Evolutionary conservation across 2,797 vertebrate species (phyloP).

Genomic region (Thalassophryne amazonica): DNA sequence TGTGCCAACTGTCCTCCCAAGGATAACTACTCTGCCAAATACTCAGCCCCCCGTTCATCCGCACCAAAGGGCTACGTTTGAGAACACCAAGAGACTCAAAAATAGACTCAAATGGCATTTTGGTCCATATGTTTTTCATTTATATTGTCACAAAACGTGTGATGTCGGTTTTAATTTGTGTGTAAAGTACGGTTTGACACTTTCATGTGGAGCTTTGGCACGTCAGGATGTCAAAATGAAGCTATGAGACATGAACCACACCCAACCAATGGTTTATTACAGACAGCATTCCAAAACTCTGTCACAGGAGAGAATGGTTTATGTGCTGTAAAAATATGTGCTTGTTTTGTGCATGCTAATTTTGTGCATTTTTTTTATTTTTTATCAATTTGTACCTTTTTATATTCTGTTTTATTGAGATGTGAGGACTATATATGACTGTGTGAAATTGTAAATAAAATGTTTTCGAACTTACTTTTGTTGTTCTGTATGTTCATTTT

Average conservation of each 20-base stretch:
- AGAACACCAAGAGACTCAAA: constrained; percentile 31
- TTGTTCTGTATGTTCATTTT: constrained; percentile 1
- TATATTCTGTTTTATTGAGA: constrained; percentile 29
- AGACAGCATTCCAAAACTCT: not conserved
- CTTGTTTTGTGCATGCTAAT: not conserved
- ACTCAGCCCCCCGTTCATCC: constrained; percentile 72
- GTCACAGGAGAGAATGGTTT: not conserved
- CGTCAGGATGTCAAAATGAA: not conserved
- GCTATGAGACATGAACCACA: constrained; percentile 10
- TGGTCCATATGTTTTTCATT: constrained; percentile 1
- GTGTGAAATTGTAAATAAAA: constrained; percentile 62
- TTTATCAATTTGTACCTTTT: constrained; percentile 6
- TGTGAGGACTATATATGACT: constrained; percentile 4
- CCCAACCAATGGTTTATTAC: constrained; percentile 7
- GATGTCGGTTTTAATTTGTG: constrained; percentile 3
- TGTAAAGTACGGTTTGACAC: not conserved
- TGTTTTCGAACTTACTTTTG: constrained; percentile 6
- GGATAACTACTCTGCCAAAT: constrained; percentile 84
- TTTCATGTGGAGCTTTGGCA: not conserved
- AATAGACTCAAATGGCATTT: not conserved
- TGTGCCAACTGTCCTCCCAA: constrained; percentile 88
- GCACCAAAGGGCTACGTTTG: constrained; percentile 85
- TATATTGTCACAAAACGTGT: not conserved
- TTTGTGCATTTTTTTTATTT: not conserved
- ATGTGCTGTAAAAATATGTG: not conserved